Evolutionary conservation across 2,888 invertebrate genomes (phyloP), one percentile per base, ranked within the genome.

Genomic region (Eledone cirrhosa): DNA sequence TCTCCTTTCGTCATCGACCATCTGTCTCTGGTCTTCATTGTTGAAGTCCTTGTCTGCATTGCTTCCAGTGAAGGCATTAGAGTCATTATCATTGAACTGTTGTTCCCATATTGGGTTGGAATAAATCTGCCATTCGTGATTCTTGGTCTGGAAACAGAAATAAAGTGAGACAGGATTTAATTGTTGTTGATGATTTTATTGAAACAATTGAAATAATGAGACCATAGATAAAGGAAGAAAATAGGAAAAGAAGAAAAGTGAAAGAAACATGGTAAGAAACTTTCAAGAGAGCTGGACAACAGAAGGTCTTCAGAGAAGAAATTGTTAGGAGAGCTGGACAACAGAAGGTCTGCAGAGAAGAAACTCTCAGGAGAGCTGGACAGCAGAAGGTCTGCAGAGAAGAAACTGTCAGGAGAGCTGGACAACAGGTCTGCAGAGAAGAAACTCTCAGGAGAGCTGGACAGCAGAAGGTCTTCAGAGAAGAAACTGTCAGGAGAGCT

Each of bases 61-160:
- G 11, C n/a, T 69, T 69, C 29, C 31, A 2, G 4, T n/a, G 8
- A 5, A 41, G 14, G n/a, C 33, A 19, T 72, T n/a, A 1, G 72
- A 24, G 24, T 95, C 96, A 0, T 96, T 95, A 0, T 95, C 92
- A 53, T 83, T 82, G 8, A 81, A 94, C 19, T 65, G 75, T 74
- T 84, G 85, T 13, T 81, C 81, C 0, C 78, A 78, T 2, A 86
- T 81, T 7, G 81, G 83, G 0, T 80, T 78, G 16, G 75, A 81
- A 89, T 97, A 96, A 19, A 97, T 92, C 24, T 95, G 94, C 97
- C 97, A 97, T 84, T 96, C 92, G 85, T 92, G 92, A 41, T 90
- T 89, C 3, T 83, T 81, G 0, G 92, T 92, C 83, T 84, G 80
- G 24, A 84, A 80, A 13, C 31, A 16, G 74, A 41, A 80, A 33